Conservation (phyloP, 2,888 invertebrate genomes). For the Pandemis corylana region DNA sequence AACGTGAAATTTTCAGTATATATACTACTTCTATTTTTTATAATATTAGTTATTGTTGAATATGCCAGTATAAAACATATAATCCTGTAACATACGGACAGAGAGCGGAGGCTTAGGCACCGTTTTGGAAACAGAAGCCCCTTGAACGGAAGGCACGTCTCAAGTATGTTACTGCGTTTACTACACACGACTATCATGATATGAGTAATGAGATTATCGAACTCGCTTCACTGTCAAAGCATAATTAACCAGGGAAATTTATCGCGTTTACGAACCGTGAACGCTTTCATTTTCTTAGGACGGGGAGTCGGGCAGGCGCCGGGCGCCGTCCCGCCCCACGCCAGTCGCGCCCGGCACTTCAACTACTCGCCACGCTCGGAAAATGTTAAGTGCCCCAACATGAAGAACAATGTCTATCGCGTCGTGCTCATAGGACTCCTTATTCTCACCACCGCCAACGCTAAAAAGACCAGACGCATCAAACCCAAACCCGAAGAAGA, state of each 20-base stretch:
- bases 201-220: constrained; percentile 67
- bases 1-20: too few relatives aligned
- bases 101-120: too few relatives aligned
- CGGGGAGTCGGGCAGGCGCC: constrained; percentile 48
- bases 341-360: constrained; percentile 73
- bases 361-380: constrained; percentile 68
- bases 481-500: constrained; percentile 67
- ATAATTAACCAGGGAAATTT: constrained; percentile 78
- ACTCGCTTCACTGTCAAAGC: constrained; percentile 65
- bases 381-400: constrained; percentile 67
- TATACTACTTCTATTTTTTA: too few relatives aligned
- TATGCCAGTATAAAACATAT: too few relatives aligned
- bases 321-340: constrained; percentile 60
- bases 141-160: constrained; percentile 65
- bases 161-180: constrained; percentile 55
- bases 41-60: too few relatives aligned
- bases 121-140: too few relatives aligned
- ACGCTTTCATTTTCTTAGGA: constrained; percentile 82
- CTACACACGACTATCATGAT: constrained; percentile 55
- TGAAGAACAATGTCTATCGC: constrained; percentile 66
- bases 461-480: constrained; percentile 66
- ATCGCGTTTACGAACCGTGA: constrained; percentile 72
- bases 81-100: too few relatives aligned
- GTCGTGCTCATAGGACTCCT: constrained; percentile 61
- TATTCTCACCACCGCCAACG: constrained; percentile 55